Conservation (phyloP, 2,113 vertebrate species). For the Pygoscelis adeliae region DNA sequence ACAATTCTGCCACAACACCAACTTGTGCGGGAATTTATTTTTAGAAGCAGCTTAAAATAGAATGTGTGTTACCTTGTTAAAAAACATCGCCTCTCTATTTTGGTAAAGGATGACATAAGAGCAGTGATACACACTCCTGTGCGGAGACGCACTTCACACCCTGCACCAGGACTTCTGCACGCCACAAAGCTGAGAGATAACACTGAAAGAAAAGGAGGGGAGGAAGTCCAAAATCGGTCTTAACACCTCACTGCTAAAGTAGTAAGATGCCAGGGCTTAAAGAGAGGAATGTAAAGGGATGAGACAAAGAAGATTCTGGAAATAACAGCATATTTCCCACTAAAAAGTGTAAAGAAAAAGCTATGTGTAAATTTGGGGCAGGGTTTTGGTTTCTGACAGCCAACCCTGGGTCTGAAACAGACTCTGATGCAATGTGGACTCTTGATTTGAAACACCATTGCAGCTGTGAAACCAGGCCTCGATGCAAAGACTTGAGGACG, state of each 20-base stretch:
- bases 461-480: background rate
- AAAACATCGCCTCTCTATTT: background rate
- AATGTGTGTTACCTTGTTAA: background rate
- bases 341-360: background rate
- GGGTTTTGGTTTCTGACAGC: background rate
- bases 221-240: background rate
- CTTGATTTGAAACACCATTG: background rate
- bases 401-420: fast-evolving
- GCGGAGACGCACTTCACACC: background rate
- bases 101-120: background rate
- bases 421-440: background rate
- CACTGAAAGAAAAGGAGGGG: background rate
- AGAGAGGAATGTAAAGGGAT: background rate
- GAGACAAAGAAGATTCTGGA: background rate
- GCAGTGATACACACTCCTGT: background rate
- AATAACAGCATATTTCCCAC: background rate
- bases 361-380: background rate
- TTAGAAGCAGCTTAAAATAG: conserved; percentile 34
- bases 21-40: conserved; percentile 5
- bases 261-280: background rate
- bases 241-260: background rate
- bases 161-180: background rate
- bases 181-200: background rate
- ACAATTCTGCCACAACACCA: background rate
- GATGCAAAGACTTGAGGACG: background rate